phyloP scores from a whole-genome alignment of 2,888 invertebrate genomes.

The Tigriopus californicus region DNA sequence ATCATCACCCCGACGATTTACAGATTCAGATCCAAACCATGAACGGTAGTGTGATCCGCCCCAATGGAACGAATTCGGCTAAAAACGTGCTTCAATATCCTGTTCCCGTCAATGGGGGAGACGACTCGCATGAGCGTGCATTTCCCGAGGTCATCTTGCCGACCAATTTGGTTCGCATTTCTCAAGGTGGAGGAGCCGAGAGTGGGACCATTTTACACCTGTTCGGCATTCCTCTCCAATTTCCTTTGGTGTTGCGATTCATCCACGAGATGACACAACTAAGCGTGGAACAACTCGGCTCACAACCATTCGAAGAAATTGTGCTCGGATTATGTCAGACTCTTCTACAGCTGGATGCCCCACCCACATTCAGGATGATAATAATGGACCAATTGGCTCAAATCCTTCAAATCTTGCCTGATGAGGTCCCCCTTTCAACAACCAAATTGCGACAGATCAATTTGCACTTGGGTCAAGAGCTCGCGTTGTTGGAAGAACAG shows the following conservation, averaged over 20 bases:
- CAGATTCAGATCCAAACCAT: slow-evolving; percentile 9
- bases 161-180: slow-evolving; percentile 24
- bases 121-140: neutral
- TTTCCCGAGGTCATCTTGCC: slow-evolving; percentile 25
- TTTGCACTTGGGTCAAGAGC: too few relatives aligned
- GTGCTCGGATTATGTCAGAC: too few relatives aligned
- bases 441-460: too few relatives aligned
- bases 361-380: too few relatives aligned
- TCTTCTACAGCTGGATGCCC: too few relatives aligned
- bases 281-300: too few relatives aligned
- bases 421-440: too few relatives aligned
- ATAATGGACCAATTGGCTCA: too few relatives aligned
- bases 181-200: slow-evolving; percentile 25
- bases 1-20: slow-evolving; percentile 4
- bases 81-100: slow-evolving; percentile 9
- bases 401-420: too few relatives aligned
- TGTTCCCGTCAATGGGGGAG: neutral
- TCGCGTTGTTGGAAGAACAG: too few relatives aligned
- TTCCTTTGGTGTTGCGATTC: slow-evolving; percentile 26
- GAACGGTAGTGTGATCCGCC: neutral
- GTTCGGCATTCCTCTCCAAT: slow-evolving; percentile 27
- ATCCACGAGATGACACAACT: neutral
- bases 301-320: too few relatives aligned
- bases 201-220: slow-evolving; percentile 25
- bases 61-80: neutral